Evolutionary conservation across 2,113 vertebrate genomes (phyloP).

Genomic region (Serilophus lunatus): DNA sequence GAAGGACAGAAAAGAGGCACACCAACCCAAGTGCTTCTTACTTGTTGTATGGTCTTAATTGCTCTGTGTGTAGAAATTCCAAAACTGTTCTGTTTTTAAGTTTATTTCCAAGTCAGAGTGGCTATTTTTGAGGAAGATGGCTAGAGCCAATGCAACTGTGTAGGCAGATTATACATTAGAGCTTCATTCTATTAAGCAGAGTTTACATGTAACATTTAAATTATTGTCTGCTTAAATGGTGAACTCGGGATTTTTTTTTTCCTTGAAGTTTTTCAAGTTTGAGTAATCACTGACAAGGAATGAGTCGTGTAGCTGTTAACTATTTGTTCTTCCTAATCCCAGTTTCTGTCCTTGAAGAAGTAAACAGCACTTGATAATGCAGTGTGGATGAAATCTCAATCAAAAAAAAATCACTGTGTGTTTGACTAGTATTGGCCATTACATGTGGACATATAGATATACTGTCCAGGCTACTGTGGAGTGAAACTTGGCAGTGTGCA

Average conservation of each 20-base stretch:
- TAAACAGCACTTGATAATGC: not conserved
- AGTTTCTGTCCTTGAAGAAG: not conserved
- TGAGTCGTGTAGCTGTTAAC: fast-evolving
- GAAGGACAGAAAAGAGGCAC: not conserved
- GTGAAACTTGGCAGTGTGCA: not conserved
- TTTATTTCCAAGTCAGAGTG: not conserved
- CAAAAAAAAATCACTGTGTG: not conserved
- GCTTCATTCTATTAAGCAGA: not conserved
- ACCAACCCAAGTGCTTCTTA: not conserved
- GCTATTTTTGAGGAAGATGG: not conserved
- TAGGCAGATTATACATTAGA: not conserved
- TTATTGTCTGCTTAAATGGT: not conserved
- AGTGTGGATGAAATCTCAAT: fast-evolving
- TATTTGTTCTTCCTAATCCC: not conserved
- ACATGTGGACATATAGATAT: fast-evolving
- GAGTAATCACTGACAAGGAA: not conserved
- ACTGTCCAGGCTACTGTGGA: not conserved
- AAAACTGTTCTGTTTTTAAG: not conserved
- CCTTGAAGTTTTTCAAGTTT: not conserved
- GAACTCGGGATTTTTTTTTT: not conserved
- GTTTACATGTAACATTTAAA: fast-evolving
- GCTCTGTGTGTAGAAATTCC: not conserved
- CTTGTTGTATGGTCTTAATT: not conserved
- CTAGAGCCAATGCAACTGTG: fast-evolving
- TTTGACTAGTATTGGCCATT: not conserved